A percentile compares a stretch with the other conserved stretches of the same genome.
phyloP scores from a whole-genome alignment of 2,888 invertebrate genomes.

The Leucozona laternaria region DNA sequence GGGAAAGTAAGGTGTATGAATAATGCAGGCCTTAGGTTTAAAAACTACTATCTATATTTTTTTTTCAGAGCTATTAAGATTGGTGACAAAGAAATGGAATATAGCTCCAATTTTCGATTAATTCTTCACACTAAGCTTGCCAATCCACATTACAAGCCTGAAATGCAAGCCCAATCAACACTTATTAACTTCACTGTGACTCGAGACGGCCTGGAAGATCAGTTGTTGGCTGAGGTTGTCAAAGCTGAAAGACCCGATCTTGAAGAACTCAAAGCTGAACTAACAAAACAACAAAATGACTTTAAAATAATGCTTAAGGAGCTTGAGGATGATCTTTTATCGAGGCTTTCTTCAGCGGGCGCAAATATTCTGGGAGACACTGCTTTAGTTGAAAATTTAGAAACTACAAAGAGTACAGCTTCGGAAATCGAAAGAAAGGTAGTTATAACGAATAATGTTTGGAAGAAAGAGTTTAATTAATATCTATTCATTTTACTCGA shows the following conservation, averaged over 20 bases:
- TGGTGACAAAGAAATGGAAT: constrained; percentile 98
- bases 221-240: constrained; percentile 97
- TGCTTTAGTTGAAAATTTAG: constrained; percentile 97
- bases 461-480: neutral
- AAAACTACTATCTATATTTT: neutral
- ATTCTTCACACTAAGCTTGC: constrained; percentile 97
- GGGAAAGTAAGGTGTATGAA: constrained; percentile 87
- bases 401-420: constrained; percentile 97
- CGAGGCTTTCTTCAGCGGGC: constrained; percentile 95
- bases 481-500: neutral
- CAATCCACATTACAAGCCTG: constrained; percentile 98
- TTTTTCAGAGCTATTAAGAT: constrained; percentile 94
- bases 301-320: constrained; percentile 97
- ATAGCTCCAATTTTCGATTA: constrained; percentile 92
- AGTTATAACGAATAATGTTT: neutral
- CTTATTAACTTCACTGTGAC: constrained; percentile 99
- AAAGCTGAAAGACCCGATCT: constrained; percentile 98
- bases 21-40: neutral
- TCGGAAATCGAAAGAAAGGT: constrained; percentile 97
- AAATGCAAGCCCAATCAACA: constrained; percentile 99
- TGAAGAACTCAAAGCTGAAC: constrained; percentile 96
- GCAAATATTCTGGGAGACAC: constrained; percentile 97
- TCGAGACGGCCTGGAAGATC: constrained; percentile 97
- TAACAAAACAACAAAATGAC: constrained; percentile 98
- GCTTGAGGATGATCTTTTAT: constrained; percentile 96